A percentile compares a stretch with the other conserved stretches of the same genome.
Conservation (phyloP, 1,140 invertebrate species). For the Monochamus saltuarius region DNA sequence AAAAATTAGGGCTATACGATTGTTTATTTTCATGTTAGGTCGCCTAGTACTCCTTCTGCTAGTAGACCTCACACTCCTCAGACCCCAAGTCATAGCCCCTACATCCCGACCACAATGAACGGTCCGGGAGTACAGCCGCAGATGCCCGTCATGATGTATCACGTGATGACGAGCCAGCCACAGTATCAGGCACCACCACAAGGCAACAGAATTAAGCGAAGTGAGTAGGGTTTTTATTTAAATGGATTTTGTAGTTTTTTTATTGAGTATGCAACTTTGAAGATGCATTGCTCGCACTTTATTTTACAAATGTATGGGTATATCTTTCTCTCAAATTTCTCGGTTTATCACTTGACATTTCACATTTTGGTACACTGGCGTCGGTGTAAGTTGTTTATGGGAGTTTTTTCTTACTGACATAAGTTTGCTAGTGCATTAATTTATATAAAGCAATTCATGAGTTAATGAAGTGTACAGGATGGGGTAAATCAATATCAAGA, state of each 20-base stretch:
- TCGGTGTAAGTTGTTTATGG: too few species aligned
- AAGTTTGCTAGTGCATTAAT: too few species aligned
- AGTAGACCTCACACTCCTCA: slow-evolving; percentile 81
- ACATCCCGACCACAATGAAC: slow-evolving; percentile 41
- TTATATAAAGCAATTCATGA: too few species aligned
- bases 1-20: not conserved
- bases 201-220: slow-evolving; percentile 45
- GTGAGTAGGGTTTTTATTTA: slow-evolving; percentile 32
- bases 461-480: too few species aligned
- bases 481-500: too few species aligned
- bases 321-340: too few species aligned
- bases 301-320: too few species aligned
- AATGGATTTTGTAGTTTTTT: not conserved
- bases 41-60: slow-evolving; percentile 66
- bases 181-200: slow-evolving; percentile 48
- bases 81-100: slow-evolving; percentile 63
- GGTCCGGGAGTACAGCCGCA: slow-evolving; percentile 47
- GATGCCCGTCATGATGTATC: slow-evolving; percentile 49
- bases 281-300: too few species aligned
- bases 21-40: slow-evolving; percentile 50
- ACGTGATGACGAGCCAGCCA: slow-evolving; percentile 43
- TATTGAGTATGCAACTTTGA: too few species aligned
- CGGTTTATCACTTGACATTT: too few species aligned
- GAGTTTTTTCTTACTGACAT: too few species aligned
- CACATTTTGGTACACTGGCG: too few species aligned